Conservation (phyloP, 2,113 vertebrate genomes). For the Corythornis vintsioides region DNA sequence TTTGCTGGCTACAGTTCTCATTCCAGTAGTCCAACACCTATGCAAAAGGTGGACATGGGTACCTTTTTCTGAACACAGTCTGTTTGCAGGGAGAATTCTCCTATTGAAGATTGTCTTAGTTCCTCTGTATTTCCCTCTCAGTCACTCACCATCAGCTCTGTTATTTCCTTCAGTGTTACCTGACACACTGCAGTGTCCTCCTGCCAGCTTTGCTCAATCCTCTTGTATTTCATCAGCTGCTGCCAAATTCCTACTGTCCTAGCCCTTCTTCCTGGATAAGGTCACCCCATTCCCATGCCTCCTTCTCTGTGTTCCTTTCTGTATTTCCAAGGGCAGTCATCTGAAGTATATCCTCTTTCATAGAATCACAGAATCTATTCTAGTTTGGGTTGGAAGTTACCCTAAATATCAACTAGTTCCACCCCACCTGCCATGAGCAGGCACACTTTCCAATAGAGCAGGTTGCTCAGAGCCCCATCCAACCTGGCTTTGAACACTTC, state of each 20-base stretch:
- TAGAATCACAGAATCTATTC: no score
- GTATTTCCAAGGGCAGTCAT: not conserved
- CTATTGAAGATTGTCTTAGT: not conserved
- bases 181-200: not conserved
- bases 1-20: not conserved
- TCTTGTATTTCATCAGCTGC: not conserved
- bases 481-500: not conserved
- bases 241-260: not conserved
- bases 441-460: not conserved
- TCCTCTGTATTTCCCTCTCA: not conserved
- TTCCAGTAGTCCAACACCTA: no score
- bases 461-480: not conserved
- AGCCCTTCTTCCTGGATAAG: not conserved
- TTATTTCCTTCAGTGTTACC: not conserved
- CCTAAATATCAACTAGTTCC: not conserved
- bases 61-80: not conserved
- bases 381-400: not conserved
- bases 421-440: not conserved
- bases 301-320: not conserved
- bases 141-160: not conserved
- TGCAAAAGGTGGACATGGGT: fast-evolving
- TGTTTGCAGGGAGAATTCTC: not conserved
- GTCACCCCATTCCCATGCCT: not conserved
- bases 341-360: not conserved
- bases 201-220: not conserved